Conservation (phyloP, 2,888 invertebrate species). For the Agonopterix arenella region DNA sequence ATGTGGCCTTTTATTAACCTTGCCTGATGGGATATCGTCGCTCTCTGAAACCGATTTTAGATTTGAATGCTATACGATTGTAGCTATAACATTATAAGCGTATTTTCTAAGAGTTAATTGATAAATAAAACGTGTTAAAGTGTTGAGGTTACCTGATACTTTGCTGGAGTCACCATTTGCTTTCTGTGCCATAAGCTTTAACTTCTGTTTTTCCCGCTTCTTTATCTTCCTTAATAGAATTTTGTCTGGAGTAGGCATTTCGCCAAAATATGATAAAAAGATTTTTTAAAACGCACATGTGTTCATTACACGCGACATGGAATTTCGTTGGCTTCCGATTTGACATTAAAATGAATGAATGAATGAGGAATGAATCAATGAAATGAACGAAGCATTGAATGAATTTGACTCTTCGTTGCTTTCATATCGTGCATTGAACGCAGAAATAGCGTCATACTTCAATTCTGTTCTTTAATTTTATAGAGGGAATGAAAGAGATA, state of each 20-base stretch:
- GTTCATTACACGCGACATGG: neutral
- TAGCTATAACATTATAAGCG: too few relatives aligned
- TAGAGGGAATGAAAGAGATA: too few relatives aligned
- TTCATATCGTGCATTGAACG: too few relatives aligned
- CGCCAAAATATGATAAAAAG: conserved; percentile 2
- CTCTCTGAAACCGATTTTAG: neutral
- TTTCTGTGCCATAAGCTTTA: conserved; percentile 73
- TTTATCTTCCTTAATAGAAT: conserved; percentile 86
- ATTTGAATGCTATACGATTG: too few relatives aligned
- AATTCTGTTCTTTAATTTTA: too few relatives aligned
- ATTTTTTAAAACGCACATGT: neutral
- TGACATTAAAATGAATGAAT: neutral
- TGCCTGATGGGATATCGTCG: conserved; percentile 9
- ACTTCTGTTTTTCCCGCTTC: conserved; percentile 84
- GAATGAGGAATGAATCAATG: too few relatives aligned
- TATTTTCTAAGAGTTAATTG: too few relatives aligned
- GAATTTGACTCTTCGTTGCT: too few relatives aligned
- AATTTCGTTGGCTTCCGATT: neutral
- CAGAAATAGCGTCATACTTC: too few relatives aligned
- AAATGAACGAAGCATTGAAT: too few relatives aligned
- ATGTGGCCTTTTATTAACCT: conserved; percentile 38
- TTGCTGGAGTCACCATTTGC: conserved; percentile 29
- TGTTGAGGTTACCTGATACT: conserved; percentile 34
- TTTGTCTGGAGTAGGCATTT: conserved; percentile 82
- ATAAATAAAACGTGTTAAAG: neutral